A percentile compares a stretch with the other conserved stretches of the same genome.
Conservation (phyloP, 2,888 invertebrate genomes). For the Lithophane semibrunnea region DNA sequence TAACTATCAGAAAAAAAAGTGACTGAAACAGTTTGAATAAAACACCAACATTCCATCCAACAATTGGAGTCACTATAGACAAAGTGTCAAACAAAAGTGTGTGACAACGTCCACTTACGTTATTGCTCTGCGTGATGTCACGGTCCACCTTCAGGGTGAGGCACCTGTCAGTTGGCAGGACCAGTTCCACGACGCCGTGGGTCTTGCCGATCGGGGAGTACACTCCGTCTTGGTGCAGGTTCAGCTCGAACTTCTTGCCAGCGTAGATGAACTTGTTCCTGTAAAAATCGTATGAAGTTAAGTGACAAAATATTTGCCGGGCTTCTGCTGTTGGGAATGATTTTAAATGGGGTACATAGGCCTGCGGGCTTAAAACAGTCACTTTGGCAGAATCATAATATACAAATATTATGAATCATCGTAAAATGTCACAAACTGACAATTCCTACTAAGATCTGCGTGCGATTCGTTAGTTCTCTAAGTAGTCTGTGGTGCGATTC, state of each 20-base stretch:
- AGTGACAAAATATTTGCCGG: background rate
- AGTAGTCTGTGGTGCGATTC: too few species aligned
- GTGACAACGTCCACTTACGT: conserved; percentile 71
- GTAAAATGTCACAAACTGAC: too few species aligned
- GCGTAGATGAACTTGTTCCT: conserved; percentile 87
- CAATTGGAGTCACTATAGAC: too few species aligned
- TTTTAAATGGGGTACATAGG: background rate
- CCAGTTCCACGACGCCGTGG: conserved; percentile 80
- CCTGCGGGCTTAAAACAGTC: too few species aligned
- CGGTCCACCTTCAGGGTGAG: conserved; percentile 82
- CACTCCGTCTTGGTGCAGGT: conserved; percentile 76
- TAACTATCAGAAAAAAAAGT: too few species aligned
- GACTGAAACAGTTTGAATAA: too few species aligned
- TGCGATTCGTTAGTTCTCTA: too few species aligned
- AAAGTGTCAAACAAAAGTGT: too few species aligned
- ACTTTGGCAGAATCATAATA: too few species aligned
- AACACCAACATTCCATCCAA: too few species aligned
- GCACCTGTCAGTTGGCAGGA: conserved; percentile 85
- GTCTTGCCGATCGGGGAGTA: conserved; percentile 74
- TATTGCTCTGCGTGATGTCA: conserved; percentile 73
- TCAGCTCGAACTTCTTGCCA: conserved; percentile 83
- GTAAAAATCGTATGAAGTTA: background rate
- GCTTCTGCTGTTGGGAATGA: background rate
- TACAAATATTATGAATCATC: too few species aligned
- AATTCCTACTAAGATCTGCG: too few species aligned